Evolutionary conservation across 2,888 invertebrate species (phyloP).

Genomic region (Eurytoma californica): DNA sequence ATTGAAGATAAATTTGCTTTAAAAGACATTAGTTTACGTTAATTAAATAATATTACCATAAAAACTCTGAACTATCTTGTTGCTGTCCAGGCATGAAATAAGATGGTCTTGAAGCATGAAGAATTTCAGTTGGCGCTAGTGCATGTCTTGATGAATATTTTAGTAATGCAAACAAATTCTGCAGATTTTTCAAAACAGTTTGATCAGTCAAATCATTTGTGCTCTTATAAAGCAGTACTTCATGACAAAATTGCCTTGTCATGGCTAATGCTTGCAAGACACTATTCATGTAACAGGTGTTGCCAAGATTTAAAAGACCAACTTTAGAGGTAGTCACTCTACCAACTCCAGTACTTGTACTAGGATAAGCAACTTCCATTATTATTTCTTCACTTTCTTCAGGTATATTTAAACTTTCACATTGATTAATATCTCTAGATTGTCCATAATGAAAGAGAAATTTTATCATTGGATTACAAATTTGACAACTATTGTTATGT

Average conservation of each 20-base stretch:
- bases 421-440: not conserved
- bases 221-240: constrained; percentile 76
- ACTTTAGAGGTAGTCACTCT: constrained; percentile 77
- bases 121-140: constrained; percentile 84
- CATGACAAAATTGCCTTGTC: constrained; percentile 86
- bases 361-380: constrained; percentile 52
- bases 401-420: constrained; percentile 7
- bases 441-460: no score
- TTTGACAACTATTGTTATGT: not conserved
- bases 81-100: constrained; percentile 87
- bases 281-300: constrained; percentile 94
- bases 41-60: constrained; percentile 77
- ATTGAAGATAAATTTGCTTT: constrained; percentile 15
- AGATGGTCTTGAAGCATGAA: constrained; percentile 83
- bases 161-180: constrained; percentile 84
- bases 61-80: constrained; percentile 92
- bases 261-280: constrained; percentile 89
- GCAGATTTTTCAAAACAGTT: constrained; percentile 79
- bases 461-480: not conserved
- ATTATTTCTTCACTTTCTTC: constrained; percentile 42
- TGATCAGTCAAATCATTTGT: constrained; percentile 59
- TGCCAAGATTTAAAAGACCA: constrained; percentile 88
- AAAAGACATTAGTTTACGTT: constrained; percentile 25
- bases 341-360: constrained; percentile 34
- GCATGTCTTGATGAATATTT: constrained; percentile 82